Evolutionary conservation across 2,113 vertebrate species (phyloP), one percentile per base, ranked within the genome.

Genomic region (Trachemys scripta): DNA sequence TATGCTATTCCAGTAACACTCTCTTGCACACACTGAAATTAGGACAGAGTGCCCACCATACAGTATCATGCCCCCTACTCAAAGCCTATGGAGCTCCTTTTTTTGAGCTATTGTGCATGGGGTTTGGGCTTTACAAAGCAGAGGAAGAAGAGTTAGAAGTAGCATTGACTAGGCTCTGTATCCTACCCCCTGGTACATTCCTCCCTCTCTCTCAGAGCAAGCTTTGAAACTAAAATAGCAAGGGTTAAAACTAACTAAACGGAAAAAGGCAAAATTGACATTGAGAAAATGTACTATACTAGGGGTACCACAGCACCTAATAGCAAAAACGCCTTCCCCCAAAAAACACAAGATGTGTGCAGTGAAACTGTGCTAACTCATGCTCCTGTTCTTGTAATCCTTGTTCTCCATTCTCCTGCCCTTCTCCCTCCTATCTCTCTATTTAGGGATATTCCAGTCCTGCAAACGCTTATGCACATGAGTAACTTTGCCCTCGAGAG

Each of bases 31-130:
- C 9, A 19, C 14, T 42, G 35, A 57, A 29, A 29, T 17, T 13
- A 6, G 13, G 20, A 45, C 16, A 20, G 14, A 29, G 25, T 45
- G 6, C 12, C 29, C 75, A 19, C 4, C 16, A 50, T 1, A 0
- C 38, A 25, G 6, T 4, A 0, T 12, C 2, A 1, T n/a, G 62
- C 62, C 8, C 6, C 82, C 17, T 1, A 20, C 20, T 80, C 89
- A 11, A 29, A 88, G 8, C 3, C 42, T 6, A 22, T 12, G 45
- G 8, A 84, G 38, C 5, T 69, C 16, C 1, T 31, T 85, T 42
- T 27, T 53, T 87, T 57, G 91, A 93, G 49, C 38, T 19, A 3
- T 69, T 51, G 69, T 89, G 47, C 24, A 27, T 50, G 79, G 62
- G 22, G 13, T 10, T 42, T 1, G 3, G 78, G 56, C 42, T 87